A percentile compares a stretch with the other conserved stretches of the same genome.
These are phyloP conservation scores for Grantiella picta DNA, from an alignment of 2,113 vertebrate species.

Conservation along the genomic window DNA sequence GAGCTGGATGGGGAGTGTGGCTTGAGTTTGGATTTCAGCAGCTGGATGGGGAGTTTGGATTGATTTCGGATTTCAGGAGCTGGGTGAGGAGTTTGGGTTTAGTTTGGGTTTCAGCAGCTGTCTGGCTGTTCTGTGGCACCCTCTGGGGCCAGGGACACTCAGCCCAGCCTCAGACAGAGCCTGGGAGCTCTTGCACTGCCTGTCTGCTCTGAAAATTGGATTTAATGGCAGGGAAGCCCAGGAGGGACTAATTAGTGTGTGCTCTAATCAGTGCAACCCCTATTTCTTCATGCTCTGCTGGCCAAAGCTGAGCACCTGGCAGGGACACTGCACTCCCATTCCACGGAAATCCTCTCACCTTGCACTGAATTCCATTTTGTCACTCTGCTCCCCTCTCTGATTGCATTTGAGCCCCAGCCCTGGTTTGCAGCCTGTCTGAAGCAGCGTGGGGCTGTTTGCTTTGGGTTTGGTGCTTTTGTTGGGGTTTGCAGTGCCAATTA, in stretches of 20 bases:
- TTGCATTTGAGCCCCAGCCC: neutral
- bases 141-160: neutral
- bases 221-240: neutral
- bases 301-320: neutral
- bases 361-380: neutral
- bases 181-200: neutral
- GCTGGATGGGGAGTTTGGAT: neutral
- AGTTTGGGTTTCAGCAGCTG: neutral
- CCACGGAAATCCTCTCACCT: neutral
- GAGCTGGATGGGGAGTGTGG: no score
- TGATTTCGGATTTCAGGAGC: neutral
- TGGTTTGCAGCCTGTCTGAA: neutral
- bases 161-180: neutral
- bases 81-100: neutral
- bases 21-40: accelerated
- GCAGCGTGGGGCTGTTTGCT: accelerated
- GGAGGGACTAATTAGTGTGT: neutral
- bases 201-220: neutral
- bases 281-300: neutral
- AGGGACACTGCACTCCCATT: accelerated
- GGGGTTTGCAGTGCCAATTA: neutral
- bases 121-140: neutral
- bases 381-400: neutral
- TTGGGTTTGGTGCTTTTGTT: neutral
- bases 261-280: neutral